A percentile compares a stretch with the other conserved stretches of the same genome.
These are phyloP conservation scores for Bettongia penicillata DNA, from an alignment of 2,113 vertebrate genomes.

Conservation along the genomic window DNA sequence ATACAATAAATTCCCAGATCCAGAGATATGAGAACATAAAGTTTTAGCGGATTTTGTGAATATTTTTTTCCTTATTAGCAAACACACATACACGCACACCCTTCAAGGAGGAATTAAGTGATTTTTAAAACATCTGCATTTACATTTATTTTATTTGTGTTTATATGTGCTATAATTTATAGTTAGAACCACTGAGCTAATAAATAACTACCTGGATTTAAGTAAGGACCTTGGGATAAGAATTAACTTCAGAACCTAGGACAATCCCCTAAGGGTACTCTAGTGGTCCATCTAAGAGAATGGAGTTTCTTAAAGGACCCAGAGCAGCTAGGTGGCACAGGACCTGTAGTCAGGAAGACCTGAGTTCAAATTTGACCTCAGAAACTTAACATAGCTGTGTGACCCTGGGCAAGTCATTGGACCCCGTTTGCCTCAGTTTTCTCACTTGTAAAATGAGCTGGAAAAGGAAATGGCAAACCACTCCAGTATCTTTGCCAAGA, in stretches of 20 bases:
- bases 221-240: neutral
- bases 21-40: rapidly evolving
- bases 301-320: neutral
- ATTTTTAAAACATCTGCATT: neutral
- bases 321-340: neutral
- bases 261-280: neutral
- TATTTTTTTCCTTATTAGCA: neutral
- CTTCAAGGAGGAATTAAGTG: too few relatives aligned
- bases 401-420: neutral
- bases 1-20: neutral
- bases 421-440: neutral
- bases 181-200: neutral
- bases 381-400: neutral
- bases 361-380: neutral
- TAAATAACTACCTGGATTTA: neutral
- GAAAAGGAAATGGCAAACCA: neutral
- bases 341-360: neutral
- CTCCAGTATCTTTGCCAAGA: neutral
- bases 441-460: neutral
- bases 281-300: too few relatives aligned
- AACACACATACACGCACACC: rapidly evolving
- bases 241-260: neutral
- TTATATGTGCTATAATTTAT: neutral
- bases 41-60: rapidly evolving
- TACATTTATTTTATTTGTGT: neutral